Base-by-base conservation (phyloP, 1,140 invertebrate genomes). In the Epicauta chinensis region DNA sequence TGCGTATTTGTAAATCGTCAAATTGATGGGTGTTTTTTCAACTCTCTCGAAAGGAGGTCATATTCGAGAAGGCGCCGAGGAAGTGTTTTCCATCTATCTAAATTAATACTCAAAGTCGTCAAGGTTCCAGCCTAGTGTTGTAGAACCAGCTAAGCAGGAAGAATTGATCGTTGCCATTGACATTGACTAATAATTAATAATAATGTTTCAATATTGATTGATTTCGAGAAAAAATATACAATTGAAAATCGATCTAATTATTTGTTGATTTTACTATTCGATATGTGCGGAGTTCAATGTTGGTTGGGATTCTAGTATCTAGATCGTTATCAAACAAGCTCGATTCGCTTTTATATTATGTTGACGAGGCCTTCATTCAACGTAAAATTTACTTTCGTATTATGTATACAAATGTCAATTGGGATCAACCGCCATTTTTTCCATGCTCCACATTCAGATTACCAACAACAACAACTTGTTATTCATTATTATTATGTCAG, bases 1-100 rank as follows among this genome's bases (percentile, higher is more conserved):
- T n/a, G n/a, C n/a, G n/a, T n/a, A n/a, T n/a, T n/a, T n/a, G n/a
- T n/a, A 23, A 23, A 7, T 23, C 4, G 23, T 7, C 23, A 7
- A 38, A 34, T 37, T 47, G 37, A 47, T 47, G 36, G 34, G 37
- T 37, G 45, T 47, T 47, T 36, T 47, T 46, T n/a, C n/a, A n/a
- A n/a, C 23, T 3, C 4, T 23, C 7, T 23, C 36, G 40, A 56
- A 59, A 59, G 53, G 58, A 59, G 58, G 58, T 56, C 58, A 56
- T 50, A 50, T 49, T 59, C 35, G 49, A 53, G 49, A 59, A 56
- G 58, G 58, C 58, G 58, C 58, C 58, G 53, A 41, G 58, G 53
- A 59, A 59, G 58, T 59, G 56, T 56, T 59, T 59, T 59, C 47
- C 52, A 34, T 47, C 43, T 37, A 16, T 56, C 46, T 56, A 53